phyloP scores from a whole-genome alignment of 1,140 invertebrate genomes.

The Pristionchus pacificus region DNA sequence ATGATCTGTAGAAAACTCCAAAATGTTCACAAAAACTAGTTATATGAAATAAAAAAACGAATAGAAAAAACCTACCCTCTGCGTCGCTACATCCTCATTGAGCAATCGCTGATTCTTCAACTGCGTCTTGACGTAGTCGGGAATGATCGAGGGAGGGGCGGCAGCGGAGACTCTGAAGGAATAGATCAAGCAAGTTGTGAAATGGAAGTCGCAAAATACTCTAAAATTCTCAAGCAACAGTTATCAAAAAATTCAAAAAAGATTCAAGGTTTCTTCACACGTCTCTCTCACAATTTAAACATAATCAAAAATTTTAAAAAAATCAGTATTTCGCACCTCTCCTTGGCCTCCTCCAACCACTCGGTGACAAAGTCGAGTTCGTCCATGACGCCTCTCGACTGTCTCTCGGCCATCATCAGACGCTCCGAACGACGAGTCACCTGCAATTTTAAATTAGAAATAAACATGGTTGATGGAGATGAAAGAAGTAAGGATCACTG shows the following conservation, averaged over 20 bases:
- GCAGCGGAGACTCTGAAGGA: constrained; percentile 70
- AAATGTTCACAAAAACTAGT: no score
- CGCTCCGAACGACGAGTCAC: constrained; percentile 86
- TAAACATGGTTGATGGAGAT: no score
- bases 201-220: neutral
- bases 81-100: constrained; percentile 88
- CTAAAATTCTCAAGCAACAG: no score
- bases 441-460: no score
- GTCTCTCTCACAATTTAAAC: no score
- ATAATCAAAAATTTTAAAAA: no score
- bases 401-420: constrained; percentile 80
- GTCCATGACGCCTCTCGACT: constrained; percentile 71
- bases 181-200: neutral
- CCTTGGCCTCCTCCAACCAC: constrained; percentile 88
- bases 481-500: no score
- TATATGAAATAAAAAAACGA: no score
- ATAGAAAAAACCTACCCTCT: constrained; percentile 72
- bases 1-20: no score
- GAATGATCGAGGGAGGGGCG: constrained; percentile 82
- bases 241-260: no score
- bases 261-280: no score
- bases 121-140: constrained; percentile 80
- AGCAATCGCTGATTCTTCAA: constrained; percentile 83
- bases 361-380: constrained; percentile 91
- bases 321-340: constrained; percentile 58